Evolutionary conservation across 2,888 invertebrate genomes (phyloP).

Genomic region (Stegana nigrithorax): DNA sequence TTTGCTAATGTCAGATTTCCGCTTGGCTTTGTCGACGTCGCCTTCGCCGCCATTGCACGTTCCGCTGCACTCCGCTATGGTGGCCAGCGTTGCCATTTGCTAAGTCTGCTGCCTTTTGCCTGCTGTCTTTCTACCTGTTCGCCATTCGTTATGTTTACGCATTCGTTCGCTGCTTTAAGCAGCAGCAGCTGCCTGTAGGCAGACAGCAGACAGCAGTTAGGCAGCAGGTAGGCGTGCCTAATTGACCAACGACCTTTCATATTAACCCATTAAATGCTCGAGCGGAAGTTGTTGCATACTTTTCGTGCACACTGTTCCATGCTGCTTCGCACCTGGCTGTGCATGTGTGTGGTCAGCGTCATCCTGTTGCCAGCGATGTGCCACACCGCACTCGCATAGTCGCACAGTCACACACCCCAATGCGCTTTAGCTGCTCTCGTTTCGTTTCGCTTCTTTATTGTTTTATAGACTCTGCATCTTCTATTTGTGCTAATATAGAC

Average conservation of each 20-base stretch:
- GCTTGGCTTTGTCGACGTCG: background rate
- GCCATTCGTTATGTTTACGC: background rate
- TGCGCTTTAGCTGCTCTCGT: too few relatives aligned
- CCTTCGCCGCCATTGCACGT: background rate
- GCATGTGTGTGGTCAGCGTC: too few relatives aligned
- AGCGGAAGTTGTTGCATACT: background rate
- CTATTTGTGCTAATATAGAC: too few relatives aligned
- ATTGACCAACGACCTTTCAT: slow-evolving; percentile 15
- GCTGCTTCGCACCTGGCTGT: background rate
- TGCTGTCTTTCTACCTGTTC: background rate
- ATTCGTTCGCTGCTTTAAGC: background rate
- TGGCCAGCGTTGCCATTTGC: too few relatives aligned
- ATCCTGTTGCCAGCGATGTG: too few relatives aligned
- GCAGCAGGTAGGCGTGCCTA: background rate
- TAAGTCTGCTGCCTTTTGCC: background rate
- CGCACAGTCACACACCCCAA: too few relatives aligned
- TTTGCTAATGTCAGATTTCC: background rate
- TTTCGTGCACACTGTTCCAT: background rate
- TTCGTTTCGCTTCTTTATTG: too few relatives aligned
- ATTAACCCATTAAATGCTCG: slow-evolving; percentile 17
- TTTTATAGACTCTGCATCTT: too few relatives aligned
- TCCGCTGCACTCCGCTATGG: too few relatives aligned
- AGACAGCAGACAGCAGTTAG: too few relatives aligned
- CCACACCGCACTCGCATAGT: too few relatives aligned
- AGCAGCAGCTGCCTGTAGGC: slow-evolving; percentile 3